phyloP scores from a whole-genome alignment of 2,888 invertebrate species.

The Yponomeuta plumbellus region DNA sequence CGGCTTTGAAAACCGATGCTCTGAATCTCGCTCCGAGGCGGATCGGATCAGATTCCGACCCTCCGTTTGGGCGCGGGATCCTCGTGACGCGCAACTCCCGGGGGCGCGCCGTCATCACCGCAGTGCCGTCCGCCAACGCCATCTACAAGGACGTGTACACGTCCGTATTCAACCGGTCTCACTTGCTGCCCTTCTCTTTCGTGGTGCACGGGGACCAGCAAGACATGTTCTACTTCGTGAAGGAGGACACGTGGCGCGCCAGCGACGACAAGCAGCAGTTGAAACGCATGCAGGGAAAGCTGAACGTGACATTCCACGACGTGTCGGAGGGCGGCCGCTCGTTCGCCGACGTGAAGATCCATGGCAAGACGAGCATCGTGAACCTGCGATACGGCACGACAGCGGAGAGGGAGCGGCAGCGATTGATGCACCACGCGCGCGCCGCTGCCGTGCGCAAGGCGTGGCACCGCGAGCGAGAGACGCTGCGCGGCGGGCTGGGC shows the following conservation, averaged over 20 bases:
- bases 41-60: constrained; percentile 89
- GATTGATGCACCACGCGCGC: constrained; percentile 93
- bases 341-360: constrained; percentile 92
- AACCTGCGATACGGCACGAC: constrained; percentile 97
- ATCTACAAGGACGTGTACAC: constrained; percentile 95
- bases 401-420: constrained; percentile 90
- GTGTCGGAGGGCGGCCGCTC: constrained; percentile 85
- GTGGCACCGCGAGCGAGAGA: constrained; percentile 94
- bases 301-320: constrained; percentile 94
- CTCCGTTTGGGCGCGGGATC: constrained; percentile 91
- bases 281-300: constrained; percentile 91
- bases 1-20: constrained; percentile 86
- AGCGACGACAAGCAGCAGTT: constrained; percentile 92
- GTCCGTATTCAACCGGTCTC: constrained; percentile 93
- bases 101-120: constrained; percentile 88
- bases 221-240: constrained; percentile 95
- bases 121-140: constrained; percentile 92
- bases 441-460: constrained; percentile 91
- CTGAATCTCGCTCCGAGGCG: constrained; percentile 84
- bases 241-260: constrained; percentile 93
- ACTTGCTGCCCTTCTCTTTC: constrained; percentile 90
- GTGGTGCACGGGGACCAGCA: constrained; percentile 92
- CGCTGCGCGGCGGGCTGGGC: constrained; percentile 84
- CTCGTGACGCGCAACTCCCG: constrained; percentile 87
- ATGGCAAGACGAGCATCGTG: constrained; percentile 91